Conservation (phyloP, 2,888 invertebrate species). For the Brenthis hecate region DNA sequence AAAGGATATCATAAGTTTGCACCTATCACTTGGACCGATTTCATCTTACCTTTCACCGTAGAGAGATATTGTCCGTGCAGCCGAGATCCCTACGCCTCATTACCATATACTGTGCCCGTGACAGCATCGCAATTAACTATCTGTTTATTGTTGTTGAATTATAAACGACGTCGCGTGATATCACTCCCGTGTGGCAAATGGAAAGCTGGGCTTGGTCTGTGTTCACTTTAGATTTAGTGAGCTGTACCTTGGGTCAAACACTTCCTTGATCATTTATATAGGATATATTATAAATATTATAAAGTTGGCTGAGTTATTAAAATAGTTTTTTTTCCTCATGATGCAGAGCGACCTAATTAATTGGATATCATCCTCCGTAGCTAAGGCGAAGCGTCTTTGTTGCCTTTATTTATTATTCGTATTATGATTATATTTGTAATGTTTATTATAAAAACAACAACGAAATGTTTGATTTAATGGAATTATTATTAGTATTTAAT, state of each 20-base stretch:
- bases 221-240: conserved; percentile 24
- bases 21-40: conserved; percentile 48
- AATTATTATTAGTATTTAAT: no score
- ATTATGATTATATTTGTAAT: no score
- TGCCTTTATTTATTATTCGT: no score
- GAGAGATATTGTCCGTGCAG: conserved; percentile 79
- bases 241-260: conserved; percentile 17
- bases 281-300: conserved; percentile 6
- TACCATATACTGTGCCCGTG: conserved; percentile 81
- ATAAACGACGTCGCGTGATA: conserved; percentile 76
- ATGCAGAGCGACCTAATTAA: no score
- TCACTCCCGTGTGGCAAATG: conserved; percentile 54
- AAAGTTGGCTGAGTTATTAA: no score
- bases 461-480: no score
- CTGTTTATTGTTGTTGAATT: conserved; percentile 82
- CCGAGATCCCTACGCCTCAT: conserved; percentile 79
- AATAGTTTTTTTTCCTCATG: no score
- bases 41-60: conserved; percentile 78
- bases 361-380: no score
- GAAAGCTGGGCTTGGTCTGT: conserved; percentile 44
- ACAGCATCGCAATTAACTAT: conserved; percentile 82
- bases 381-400: no score
- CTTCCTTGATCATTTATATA: conserved; percentile 18
- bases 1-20: not conserved
- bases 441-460: no score